Conservation (phyloP, 2,113 vertebrate genomes). For the Rhabdornis inornatus region DNA sequence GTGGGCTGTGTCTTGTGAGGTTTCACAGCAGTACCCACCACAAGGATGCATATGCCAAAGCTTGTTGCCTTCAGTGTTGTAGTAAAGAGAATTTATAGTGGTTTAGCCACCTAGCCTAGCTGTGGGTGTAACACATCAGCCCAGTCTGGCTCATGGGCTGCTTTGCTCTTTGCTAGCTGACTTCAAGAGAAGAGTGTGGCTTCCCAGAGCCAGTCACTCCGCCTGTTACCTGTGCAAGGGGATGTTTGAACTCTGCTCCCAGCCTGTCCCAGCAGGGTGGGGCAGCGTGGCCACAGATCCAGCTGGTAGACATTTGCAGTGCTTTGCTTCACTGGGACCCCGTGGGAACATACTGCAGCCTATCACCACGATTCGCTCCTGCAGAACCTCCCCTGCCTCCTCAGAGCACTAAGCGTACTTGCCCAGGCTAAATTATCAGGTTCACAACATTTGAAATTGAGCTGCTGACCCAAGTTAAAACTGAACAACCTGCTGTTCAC, state of each 20-base stretch:
- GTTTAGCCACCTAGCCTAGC: background rate
- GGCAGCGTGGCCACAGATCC: background rate
- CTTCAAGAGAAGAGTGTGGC: background rate
- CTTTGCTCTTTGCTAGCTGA: background rate
- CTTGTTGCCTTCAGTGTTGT: background rate
- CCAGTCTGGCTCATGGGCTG: background rate
- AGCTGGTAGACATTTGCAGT: background rate
- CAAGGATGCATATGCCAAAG: background rate
- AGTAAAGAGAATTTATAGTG: background rate
- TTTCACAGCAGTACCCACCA: background rate
- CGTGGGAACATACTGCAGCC: fast-evolving
- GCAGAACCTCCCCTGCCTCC: background rate
- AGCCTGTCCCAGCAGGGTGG: fast-evolving
- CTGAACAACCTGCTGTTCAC: background rate
- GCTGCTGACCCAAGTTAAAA: background rate
- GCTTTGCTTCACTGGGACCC: background rate
- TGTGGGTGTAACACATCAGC: background rate
- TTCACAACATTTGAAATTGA: background rate
- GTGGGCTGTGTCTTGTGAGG: fast-evolving
- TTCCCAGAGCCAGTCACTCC: background rate
- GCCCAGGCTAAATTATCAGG: background rate
- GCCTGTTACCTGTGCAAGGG: background rate
- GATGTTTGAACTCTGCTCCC: background rate
- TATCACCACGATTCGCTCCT: fast-evolving
- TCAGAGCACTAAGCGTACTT: fast-evolving